These are phyloP conservation scores for Hemibagrus wyckioides DNA, from an alignment of 2,113 vertebrate genomes.

Conservation along the genomic window DNA sequence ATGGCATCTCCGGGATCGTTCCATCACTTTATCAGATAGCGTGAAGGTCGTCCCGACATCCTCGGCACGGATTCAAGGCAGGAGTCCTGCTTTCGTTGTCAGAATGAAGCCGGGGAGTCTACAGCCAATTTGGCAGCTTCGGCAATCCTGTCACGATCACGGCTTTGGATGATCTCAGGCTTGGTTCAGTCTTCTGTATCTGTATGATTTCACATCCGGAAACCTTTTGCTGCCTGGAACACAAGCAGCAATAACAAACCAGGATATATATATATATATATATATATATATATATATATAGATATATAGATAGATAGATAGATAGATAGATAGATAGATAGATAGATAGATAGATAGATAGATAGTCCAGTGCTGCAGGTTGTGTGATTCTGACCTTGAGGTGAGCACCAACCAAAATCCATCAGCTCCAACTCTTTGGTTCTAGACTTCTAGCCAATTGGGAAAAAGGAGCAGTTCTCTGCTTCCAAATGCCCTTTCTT, in stretches of 20 bases:
- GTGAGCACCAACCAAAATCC: not conserved
- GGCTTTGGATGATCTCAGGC: not conserved
- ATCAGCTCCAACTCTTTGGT: not conserved
- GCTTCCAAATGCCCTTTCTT: not conserved
- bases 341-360: too few relatives aligned
- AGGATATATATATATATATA: too few relatives aligned
- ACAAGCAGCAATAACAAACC: not conserved
- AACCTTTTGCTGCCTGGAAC: not conserved
- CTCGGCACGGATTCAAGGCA: not conserved
- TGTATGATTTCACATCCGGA: not conserved
- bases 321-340: too few relatives aligned
- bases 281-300: too few relatives aligned
- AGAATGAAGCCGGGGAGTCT: not conserved
- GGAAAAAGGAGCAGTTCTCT: not conserved
- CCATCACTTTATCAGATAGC: not conserved
- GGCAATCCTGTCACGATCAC: not conserved
- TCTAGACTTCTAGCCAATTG: not conserved
- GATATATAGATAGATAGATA: too few relatives aligned
- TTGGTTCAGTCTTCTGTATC: not conserved
- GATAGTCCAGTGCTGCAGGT: not conserved
- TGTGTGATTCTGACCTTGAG: not conserved
- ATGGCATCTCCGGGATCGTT: not conserved
- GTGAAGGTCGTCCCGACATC: not conserved
- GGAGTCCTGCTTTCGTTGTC: not conserved
- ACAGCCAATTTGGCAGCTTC: not conserved